Base-by-base conservation (phyloP, 2,797 vertebrate genomes). In the Somateria mollissima region DNA sequence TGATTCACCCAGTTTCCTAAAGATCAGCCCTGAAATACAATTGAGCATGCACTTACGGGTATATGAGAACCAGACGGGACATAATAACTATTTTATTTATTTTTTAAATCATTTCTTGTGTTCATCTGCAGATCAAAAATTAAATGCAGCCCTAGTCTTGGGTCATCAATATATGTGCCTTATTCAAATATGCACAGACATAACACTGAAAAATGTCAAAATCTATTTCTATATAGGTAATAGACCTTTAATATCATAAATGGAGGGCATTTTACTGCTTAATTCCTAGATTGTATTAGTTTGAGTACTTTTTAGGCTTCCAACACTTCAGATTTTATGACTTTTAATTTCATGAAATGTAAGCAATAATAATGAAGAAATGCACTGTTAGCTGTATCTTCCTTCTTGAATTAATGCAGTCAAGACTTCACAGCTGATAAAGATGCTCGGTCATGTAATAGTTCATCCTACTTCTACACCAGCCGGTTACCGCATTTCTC, bases 391-490 rank as follows among this genome's bases (percentile, higher is more conserved):
- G 67, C 79, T 85, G 56, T 34, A 89, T 66, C 65, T 92, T 87
- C 62, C 57, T 95, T 79, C 73, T 94, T 79, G 95, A 6, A 21
- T 89, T 89, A 95, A 90, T 53, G 60, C 3, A 4, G 27, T 54
- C 43, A 82, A 79, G 62, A 92, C 41, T 96, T 84, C 71, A 87
- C 64, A 88, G 32, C 20, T 92, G 85, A 80, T 84, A 66, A 64
- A 93, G 64, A 47, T 60, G 69, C 3, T 91, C 54, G 9, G 64
- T 80, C 28, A 53, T 5, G n/a, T 24, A 49, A 18, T 39, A 53
- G 10, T 27, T 76, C 18, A 73, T 49, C 34, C 21, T 5, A 49
- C 25, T 69, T 70, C n/a, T 65, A 6, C 8, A 47, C 34, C 17
- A 51, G 54, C 22, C 2, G 5, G 28, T 58, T n/a, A 10, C 10